Evolutionary conservation across 1,140 invertebrate genomes (phyloP), one percentile per base, ranked within the genome.

Genomic region (Diorhabda carinulata): DNA sequence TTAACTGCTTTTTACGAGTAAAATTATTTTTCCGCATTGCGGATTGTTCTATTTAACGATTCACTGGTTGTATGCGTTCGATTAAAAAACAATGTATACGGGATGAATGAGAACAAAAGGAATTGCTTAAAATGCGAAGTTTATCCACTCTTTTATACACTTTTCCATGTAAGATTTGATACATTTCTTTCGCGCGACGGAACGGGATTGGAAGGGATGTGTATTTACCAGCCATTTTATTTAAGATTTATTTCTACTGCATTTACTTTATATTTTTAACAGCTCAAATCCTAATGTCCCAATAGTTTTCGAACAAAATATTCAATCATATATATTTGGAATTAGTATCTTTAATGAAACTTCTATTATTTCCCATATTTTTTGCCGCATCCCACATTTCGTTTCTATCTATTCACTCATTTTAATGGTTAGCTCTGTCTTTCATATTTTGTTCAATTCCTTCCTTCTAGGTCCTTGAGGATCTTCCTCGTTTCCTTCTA

Each of bases 1-100:
- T 59, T 64, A 64, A 68, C 44, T 66, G 67, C 66, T 71, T 71
- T 71, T 67, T 67, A 71, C 61, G 61, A 66, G 59, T 43, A 67
- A 67, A 71, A 71, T 71, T 71, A 67, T 66, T 64, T 67, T 67
- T 67, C 70, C 70, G 70, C 70, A 71, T 59, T 71, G 70, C 70
- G 70, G 67, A 71, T 67, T 67, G 65, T 63, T 68, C 70, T 68
- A 69, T 66, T 70, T 70, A 70, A 70, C 69, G 69, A 71, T 71
- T 67, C 70, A 71, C 70, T 65, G 64, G 59, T 59, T 63, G 70
- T 71, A 71, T 67, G 68, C 67, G 70, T 71, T 67, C 70, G 70
- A 67, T 68, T 71, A 68, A 71, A 71, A 71, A 71, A 71, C 70
- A 67, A 71, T 71, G 70, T 64, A 71, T 59, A 65, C 63, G 66